These are phyloP conservation scores for Argentina silus DNA, from an alignment of 2,797 vertebrate genomes.

Conservation along the genomic window DNA sequence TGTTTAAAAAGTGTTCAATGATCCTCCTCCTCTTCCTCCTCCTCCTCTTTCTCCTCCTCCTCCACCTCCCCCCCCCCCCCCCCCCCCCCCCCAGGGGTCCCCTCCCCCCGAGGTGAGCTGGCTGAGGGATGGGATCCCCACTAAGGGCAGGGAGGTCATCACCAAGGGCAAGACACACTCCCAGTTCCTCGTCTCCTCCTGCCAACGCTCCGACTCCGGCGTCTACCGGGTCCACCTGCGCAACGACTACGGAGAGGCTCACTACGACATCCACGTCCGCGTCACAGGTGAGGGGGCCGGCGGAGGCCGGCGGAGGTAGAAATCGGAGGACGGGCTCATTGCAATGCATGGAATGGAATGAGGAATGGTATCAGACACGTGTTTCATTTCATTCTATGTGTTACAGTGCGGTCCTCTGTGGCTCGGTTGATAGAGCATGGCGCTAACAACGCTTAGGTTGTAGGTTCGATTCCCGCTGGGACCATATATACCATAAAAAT, in stretches of 20 bases:
- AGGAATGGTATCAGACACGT: no score
- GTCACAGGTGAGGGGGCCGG: conserved; percentile 63
- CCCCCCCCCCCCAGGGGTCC: conserved; percentile 57
- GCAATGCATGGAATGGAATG: no score
- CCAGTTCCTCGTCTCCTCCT: conserved; percentile 70
- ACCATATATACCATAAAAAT: no score
- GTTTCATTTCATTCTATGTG: no score
- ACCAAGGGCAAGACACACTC: conserved; percentile 68
- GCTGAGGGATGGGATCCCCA: conserved; percentile 67
- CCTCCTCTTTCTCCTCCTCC: neutral
- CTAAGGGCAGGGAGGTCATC: conserved; percentile 67
- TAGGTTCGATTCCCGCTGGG: no score
- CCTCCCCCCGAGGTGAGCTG: conserved; percentile 61
- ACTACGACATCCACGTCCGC: conserved; percentile 56
- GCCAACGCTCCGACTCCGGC: conserved; percentile 64
- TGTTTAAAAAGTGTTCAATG: neutral
- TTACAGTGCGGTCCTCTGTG: no score
- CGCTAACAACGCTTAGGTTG: no score
- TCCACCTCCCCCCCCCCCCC: neutral
- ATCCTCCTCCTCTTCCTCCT: neutral
- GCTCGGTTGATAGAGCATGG: no score
- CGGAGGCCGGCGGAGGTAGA: no score
- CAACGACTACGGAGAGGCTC: conserved; percentile 64
- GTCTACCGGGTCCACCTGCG: conserved; percentile 62
- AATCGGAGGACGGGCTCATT: no score